Conservation (phyloP, 2,113 vertebrate species). For the Serilophus lunatus region DNA sequence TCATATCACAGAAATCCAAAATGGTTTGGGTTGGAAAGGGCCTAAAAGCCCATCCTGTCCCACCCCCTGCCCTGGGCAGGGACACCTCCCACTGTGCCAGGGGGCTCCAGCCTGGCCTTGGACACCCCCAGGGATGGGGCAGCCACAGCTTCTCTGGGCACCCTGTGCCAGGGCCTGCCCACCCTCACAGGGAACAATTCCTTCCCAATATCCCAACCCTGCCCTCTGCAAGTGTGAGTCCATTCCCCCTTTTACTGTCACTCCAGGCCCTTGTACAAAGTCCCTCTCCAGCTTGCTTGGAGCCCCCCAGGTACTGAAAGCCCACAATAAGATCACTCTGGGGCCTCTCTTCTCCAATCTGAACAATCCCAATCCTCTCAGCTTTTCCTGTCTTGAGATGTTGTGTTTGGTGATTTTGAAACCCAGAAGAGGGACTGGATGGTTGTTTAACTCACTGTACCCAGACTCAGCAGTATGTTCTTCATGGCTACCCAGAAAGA, state of each 20-base stretch:
- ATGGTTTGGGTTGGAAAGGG: background rate
- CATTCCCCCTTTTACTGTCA: background rate
- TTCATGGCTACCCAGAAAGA: background rate
- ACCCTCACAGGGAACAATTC: background rate
- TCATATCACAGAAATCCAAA: background rate
- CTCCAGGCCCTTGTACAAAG: background rate
- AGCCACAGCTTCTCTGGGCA: background rate
- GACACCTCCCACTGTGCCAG: background rate
- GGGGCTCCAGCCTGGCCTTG: background rate
- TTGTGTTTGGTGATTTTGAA: background rate
- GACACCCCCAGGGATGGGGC: background rate
- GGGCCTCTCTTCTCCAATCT: background rate
- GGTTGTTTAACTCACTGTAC: background rate
- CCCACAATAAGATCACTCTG: background rate
- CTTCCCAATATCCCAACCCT: background rate
- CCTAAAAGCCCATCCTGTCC: background rate
- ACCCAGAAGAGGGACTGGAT: background rate
- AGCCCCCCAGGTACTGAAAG: background rate
- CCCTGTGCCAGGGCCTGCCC: background rate
- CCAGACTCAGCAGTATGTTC: background rate
- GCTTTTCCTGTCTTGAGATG: background rate
- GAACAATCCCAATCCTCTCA: too few relatives aligned
- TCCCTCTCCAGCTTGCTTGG: background rate
- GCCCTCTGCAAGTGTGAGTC: background rate
- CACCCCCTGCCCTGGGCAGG: background rate